A percentile compares a stretch with the other conserved stretches of the same genome.
Evolutionary conservation across 2,113 vertebrate genomes (phyloP).

Genomic region (Marmota flaviventris): DNA sequence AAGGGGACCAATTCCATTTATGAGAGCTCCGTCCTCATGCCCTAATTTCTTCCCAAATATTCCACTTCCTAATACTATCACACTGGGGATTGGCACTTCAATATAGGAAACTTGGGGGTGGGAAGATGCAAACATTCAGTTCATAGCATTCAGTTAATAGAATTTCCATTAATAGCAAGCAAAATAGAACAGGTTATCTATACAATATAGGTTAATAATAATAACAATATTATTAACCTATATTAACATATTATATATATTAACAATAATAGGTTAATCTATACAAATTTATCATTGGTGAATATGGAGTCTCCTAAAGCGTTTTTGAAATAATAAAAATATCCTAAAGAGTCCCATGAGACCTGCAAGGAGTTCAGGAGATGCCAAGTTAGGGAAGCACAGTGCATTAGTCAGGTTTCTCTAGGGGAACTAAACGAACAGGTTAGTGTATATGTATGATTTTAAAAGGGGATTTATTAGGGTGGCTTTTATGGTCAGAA

Average conservation of each 20-base stretch:
- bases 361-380: not conserved
- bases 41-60: not conserved
- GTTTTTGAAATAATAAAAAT: slow-evolving; percentile 45
- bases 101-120: not conserved
- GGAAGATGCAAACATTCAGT: not conserved
- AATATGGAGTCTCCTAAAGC: not conserved
- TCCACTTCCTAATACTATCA: not conserved
- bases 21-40: not conserved
- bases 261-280: not conserved
- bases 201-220: too few species aligned
- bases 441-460: not conserved
- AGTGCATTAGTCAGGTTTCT: not conserved
- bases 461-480: not conserved
- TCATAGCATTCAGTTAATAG: not conserved
- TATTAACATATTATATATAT: too few species aligned
- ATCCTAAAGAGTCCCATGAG: not conserved
- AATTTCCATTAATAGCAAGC: not conserved
- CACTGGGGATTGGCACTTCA: not conserved
- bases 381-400: not conserved
- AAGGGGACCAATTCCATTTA: not conserved
- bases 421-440: not conserved
- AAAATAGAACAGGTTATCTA: not conserved
- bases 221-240: too few species aligned
- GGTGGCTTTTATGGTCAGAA: not conserved
- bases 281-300: not conserved